Conservation (phyloP, 2,888 invertebrate species). For the Andricus quercusramuli region DNA sequence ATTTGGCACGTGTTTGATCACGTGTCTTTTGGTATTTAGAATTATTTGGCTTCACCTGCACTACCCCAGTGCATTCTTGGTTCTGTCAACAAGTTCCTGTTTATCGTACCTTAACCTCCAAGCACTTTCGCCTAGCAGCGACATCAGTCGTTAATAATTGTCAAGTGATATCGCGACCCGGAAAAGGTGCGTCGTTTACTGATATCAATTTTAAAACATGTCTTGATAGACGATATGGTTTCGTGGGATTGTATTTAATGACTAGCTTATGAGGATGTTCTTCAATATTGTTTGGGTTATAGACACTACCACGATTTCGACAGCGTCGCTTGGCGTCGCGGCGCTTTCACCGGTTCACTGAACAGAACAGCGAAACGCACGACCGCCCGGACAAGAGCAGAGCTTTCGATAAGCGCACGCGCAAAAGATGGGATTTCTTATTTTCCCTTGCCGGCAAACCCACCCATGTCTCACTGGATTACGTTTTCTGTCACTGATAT, state of each 20-base stretch:
- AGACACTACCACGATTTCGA: conserved; percentile 14
- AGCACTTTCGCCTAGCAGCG: conserved; percentile 21
- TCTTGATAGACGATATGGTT: background rate
- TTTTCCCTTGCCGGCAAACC: conserved; percentile 40
- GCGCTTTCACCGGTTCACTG: conserved; percentile 58
- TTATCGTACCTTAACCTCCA: conserved; percentile 34
- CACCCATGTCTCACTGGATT: conserved; percentile 32
- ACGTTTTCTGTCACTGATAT: conserved; percentile 27
- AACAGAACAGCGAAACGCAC: conserved; percentile 49
- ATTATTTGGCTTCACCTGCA: background rate
- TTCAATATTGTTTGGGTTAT: background rate
- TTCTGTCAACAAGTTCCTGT: conserved; percentile 1
- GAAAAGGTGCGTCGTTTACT: background rate
- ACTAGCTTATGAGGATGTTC: background rate
- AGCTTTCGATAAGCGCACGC: conserved; percentile 42
- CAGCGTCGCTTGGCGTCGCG: conserved; percentile 47
- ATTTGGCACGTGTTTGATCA: conserved; percentile 8
- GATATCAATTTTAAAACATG: background rate
- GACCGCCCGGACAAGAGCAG: conserved; percentile 44
- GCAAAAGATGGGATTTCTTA: conserved; percentile 41
- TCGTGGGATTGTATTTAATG: background rate
- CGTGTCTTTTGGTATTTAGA: background rate
- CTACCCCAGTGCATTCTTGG: background rate
- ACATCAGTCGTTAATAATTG: conserved; percentile 37
- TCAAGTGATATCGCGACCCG: background rate